Base-by-base conservation (phyloP, 2,797 vertebrate genomes). In the Myoxocephalus aenaeus region DNA sequence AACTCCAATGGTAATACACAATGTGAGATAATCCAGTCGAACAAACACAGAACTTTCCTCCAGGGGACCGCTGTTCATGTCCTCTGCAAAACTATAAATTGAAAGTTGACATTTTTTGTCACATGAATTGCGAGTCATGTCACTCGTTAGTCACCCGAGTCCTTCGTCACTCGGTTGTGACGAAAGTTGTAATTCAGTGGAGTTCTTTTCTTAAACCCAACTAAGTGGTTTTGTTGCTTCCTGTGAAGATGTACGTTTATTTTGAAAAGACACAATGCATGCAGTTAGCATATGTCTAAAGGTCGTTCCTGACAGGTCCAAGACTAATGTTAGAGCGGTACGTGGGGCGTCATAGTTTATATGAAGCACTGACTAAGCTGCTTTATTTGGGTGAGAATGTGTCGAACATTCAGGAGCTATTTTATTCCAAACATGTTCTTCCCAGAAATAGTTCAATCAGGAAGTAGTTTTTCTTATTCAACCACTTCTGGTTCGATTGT, bases 401-500 rank as follows among this genome's bases (percentile, higher is more conserved):
- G 17, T 46, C 15, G 5, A 53, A 54, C 40, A 40, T n/a, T 38
- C 50, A 73, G 18, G 38, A 59, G 44, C 14, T 14, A 20, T 22
- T 44, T 54, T 4, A 25, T 51, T 56, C 46, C 7, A 63, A 74
- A 70, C 62, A 29, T 58, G 18, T 38, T 79, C 32, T 65, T 27
- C 25, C 22, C 25, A 67, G 42, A 69, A 57, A 22, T 44, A 25
- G 40, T 32, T 74, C 9, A 73, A n/a, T 40, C 50, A 80, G 54
- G 56, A 76, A 67, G 58, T 48, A 17, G 53, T 57, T 67, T 29
- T 67, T 18, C 20, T 32, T 22, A 61, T 46, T 40, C 51, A 75
- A 68, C 66, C 14, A 25, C 59, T 58, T 63, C 61, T 82, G 51
- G 34, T 67, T 20, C 77, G 20, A 58, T 27, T 13, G 32, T 50